Conservation (phyloP, 1,140 invertebrate genomes). For the Periplaneta americana region DNA sequence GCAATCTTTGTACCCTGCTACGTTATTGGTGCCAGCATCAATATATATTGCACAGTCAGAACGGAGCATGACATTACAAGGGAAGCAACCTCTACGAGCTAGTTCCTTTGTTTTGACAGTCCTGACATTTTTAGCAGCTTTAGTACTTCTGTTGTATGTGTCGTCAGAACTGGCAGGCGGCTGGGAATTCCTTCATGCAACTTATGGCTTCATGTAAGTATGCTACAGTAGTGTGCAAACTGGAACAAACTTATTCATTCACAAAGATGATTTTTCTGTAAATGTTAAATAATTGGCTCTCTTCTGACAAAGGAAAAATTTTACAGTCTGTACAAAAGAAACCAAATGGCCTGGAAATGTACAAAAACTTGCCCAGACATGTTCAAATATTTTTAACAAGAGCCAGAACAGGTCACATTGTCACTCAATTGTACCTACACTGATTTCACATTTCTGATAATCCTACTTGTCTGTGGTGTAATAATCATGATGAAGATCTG, state of each 20-base stretch:
- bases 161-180: slow-evolving; percentile 47
- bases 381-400: too few species aligned
- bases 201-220: slow-evolving; percentile 80
- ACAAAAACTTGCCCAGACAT: too few species aligned
- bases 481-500: too few species aligned
- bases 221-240: background rate
- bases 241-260: background rate
- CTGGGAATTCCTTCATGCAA: slow-evolving; percentile 69
- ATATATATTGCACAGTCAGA: slow-evolving; percentile 42
- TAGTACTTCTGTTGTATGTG: slow-evolving; percentile 31
- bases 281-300: slow-evolving; percentile 34
- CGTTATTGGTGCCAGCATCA: slow-evolving; percentile 73
- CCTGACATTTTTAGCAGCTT: slow-evolving; percentile 27
- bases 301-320: too few species aligned
- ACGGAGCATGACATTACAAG: background rate
- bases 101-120: slow-evolving; percentile 20
- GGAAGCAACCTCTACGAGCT: background rate
- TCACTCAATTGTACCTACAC: too few species aligned
- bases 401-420: too few species aligned
- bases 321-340: too few species aligned
- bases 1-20: slow-evolving; percentile 81
- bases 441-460: too few species aligned
- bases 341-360: too few species aligned
- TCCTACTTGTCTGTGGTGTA: too few species aligned
- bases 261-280: background rate